A percentile compares a stretch with the other conserved stretches of the same genome.
Conservation (phyloP, 2,888 invertebrate genomes). For the Pachliopta kotzebuea region DNA sequence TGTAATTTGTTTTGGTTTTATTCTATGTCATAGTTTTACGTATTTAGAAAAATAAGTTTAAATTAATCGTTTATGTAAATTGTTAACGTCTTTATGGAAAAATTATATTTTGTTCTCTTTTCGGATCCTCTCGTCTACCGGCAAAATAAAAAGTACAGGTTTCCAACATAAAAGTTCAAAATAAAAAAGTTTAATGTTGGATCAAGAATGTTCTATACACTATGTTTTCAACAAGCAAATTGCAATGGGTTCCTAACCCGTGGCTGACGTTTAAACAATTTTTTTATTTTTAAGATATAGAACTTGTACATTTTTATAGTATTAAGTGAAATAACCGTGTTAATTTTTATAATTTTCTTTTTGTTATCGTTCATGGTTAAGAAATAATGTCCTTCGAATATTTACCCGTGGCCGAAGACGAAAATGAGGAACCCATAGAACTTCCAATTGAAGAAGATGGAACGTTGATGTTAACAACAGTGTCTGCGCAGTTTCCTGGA, state of each 20-base stretch:
- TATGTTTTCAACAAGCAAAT: slow-evolving; percentile 77
- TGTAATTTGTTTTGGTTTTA: no score
- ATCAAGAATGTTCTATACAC: slow-evolving; percentile 53
- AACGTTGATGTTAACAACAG: slow-evolving; percentile 93
- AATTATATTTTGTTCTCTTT: no score
- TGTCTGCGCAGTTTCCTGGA: slow-evolving; percentile 98
- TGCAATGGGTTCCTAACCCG: slow-evolving; percentile 79
- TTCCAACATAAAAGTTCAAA: no score
- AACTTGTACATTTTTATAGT: slow-evolving; percentile 76
- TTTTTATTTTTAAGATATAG: slow-evolving; percentile 74
- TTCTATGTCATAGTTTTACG: no score
- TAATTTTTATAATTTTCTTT: slow-evolving; percentile 66
- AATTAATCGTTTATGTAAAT: no score
- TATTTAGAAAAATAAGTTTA: no score
- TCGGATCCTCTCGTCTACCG: no score
- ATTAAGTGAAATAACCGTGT: slow-evolving; percentile 70
- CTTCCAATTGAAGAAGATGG: slow-evolving; percentile 97
- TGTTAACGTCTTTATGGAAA: no score
- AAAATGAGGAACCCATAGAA: slow-evolving; percentile 98
- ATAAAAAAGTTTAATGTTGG: neutral
- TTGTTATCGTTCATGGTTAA: slow-evolving; percentile 72
- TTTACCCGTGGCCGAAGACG: slow-evolving; percentile 98
- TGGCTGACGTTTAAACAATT: slow-evolving; percentile 75
- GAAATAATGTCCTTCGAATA: slow-evolving; percentile 82
- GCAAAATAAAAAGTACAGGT: no score